Evolutionary conservation across 1,140 invertebrate species (phyloP).

Genomic region (Chironomus tepperi): DNA sequence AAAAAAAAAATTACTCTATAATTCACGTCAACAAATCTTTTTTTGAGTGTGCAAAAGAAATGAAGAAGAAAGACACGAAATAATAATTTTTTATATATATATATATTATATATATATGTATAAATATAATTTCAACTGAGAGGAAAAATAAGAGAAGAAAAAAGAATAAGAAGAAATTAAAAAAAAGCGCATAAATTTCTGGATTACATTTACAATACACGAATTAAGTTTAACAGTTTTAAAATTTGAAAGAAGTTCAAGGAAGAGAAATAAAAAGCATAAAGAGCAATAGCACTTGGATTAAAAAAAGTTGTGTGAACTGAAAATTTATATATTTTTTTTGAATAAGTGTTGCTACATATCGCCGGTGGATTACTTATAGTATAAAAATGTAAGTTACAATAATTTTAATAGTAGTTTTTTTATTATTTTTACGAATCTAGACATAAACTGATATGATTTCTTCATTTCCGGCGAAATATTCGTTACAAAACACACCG

Average conservation of each 20-base stretch:
- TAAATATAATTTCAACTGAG: not conserved
- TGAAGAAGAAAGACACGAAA: not conserved
- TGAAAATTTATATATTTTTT: too few species aligned
- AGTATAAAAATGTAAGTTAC: constrained; percentile 1
- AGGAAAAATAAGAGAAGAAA: not conserved
- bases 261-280: too few species aligned
- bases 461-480: constrained; percentile 20
- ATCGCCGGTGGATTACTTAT: constrained; percentile 16
- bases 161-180: not conserved
- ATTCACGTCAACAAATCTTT: constrained; percentile 1
- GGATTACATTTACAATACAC: constrained; percentile 18
- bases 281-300: too few species aligned
- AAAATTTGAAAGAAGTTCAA: too few species aligned
- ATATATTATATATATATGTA: too few species aligned
- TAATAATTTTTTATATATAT: not conserved
- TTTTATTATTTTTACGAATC: too few species aligned
- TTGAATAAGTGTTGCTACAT: not conserved
- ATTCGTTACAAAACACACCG: not conserved
- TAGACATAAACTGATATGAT: not conserved
- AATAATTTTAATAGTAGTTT: not conserved
- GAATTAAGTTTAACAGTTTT: too few species aligned
- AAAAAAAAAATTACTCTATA: constrained; percentile 10
- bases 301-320: too few species aligned
- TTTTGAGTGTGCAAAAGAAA: constrained; percentile 2
- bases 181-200: constrained; percentile 19